Percentiles rank a stretch among this genome's conserved stretches.
Conservation (phyloP, 2,113 vertebrate genomes). For the Dascyllus trimaculatus region DNA sequence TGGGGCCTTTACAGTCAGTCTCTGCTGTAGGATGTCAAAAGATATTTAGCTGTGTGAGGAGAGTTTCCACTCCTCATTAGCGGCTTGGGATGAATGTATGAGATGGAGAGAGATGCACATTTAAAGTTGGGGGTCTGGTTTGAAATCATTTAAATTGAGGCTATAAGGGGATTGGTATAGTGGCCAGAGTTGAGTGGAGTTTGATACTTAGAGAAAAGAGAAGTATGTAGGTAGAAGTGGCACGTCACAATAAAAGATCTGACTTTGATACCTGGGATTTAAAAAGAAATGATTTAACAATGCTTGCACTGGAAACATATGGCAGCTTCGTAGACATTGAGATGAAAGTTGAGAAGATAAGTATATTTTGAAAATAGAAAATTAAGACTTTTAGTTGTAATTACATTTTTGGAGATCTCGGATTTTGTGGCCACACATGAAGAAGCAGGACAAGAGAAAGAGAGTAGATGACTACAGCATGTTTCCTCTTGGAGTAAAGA, state of each 20-base stretch:
- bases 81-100: slow-evolving; percentile 3
- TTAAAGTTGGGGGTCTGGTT: neutral
- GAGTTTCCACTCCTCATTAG: slow-evolving; percentile 1
- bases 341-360: neutral
- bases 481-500: neutral
- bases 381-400: neutral
- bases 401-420: no score
- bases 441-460: neutral
- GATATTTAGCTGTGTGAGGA: slow-evolving; percentile 33
- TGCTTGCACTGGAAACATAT: neutral
- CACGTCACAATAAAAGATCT: slow-evolving; percentile 2
- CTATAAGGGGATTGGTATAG: neutral
- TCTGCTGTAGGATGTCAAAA: slow-evolving; percentile 27
- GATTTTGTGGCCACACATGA: neutral
- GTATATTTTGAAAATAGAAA: neutral
- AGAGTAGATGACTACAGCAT: neutral
- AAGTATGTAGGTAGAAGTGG: neutral
- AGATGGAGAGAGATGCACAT: slow-evolving; percentile 3
- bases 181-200: neutral
- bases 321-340: neutral
- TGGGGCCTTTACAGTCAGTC: slow-evolving; percentile 26
- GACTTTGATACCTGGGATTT: neutral
- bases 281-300: neutral
- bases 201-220: slow-evolving; percentile 4
- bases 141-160: neutral